Evolutionary conservation across 2,113 vertebrate genomes (phyloP).

Genomic region (Gila orcuttii): DNA sequence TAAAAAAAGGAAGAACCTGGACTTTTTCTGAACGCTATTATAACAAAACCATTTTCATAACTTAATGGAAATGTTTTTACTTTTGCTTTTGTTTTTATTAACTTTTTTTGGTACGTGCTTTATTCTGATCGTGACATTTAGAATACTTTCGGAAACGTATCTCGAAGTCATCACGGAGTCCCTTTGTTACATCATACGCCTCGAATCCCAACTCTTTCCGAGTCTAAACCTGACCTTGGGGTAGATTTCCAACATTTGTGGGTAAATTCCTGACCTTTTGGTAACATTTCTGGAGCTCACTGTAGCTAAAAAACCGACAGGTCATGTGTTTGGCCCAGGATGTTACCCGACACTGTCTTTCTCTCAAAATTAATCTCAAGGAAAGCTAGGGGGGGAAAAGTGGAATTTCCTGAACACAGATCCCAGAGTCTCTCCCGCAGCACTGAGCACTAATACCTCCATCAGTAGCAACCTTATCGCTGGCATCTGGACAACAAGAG

Average conservation of each 20-base stretch:
- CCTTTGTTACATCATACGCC: slow-evolving; percentile 14
- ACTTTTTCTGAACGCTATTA: too few relatives aligned
- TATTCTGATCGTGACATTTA: neutral
- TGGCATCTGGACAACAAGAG: slow-evolving; percentile 50
- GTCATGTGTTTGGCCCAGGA: slow-evolving; percentile 7
- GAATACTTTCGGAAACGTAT: neutral
- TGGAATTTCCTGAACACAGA: slow-evolving; percentile 49
- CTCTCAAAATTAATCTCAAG: slow-evolving; percentile 48
- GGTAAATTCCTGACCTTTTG: slow-evolving; percentile 19
- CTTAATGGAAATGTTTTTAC: too few relatives aligned
- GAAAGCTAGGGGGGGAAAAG: slow-evolving; percentile 2
- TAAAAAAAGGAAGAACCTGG: too few relatives aligned
- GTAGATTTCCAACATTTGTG: neutral
- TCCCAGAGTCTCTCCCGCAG: slow-evolving; percentile 31
- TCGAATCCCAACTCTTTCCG: neutral
- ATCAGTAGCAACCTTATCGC: slow-evolving; percentile 51
- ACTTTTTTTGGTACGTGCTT: too few relatives aligned
- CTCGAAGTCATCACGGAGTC: neutral
- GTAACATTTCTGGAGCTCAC: slow-evolving; percentile 12
- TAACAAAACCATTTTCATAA: too few relatives aligned
- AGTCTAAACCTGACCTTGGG: slow-evolving; percentile 17
- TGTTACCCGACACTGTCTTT: slow-evolving; percentile 21
- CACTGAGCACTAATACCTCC: slow-evolving; percentile 35
- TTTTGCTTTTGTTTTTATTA: too few relatives aligned
- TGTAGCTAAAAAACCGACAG: slow-evolving; percentile 9